These are phyloP conservation scores for Stictocephala bisonia DNA, from an alignment of 2,888 invertebrate species.

Conservation along the genomic window DNA sequence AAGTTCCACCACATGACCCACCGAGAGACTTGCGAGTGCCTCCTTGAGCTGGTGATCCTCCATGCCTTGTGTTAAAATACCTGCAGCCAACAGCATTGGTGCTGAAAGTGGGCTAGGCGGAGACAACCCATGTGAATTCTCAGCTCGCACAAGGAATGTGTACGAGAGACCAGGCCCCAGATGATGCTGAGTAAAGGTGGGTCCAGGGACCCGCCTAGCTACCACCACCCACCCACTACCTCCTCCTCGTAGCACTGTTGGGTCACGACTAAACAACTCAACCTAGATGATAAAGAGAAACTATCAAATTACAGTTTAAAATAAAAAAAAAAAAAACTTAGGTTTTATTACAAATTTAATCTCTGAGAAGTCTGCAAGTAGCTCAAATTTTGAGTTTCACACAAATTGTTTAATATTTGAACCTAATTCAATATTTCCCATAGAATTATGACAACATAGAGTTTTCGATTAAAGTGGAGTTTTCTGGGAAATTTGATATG, in stretches of 20 bases:
- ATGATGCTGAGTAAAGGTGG: conserved; percentile 77
- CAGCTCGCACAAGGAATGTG: conserved; percentile 88
- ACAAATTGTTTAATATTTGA: too few species aligned
- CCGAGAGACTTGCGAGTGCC: conserved; percentile 77
- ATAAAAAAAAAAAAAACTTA: neutral
- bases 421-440: too few species aligned
- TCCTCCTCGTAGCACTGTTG: conserved; percentile 27
- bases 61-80: conserved; percentile 24
- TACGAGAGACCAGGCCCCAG: conserved; percentile 84
- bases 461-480: too few species aligned
- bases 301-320: too few species aligned
- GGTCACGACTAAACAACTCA: conserved; percentile 70
- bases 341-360: neutral
- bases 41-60: conserved; percentile 70
- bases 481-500: too few species aligned
- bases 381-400: too few species aligned
- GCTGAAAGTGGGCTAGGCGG: conserved; percentile 78
- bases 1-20: conserved; percentile 83
- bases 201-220: conserved; percentile 75
- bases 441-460: too few species aligned
- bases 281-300: conserved; percentile 64
- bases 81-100: conserved; percentile 66
- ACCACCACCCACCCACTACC: conserved; percentile 75
- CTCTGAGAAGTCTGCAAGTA: neutral
- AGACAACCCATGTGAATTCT: conserved; percentile 88